phyloP scores from a whole-genome alignment of 2,113 vertebrate species.

The Antidorcas marsupialis region DNA sequence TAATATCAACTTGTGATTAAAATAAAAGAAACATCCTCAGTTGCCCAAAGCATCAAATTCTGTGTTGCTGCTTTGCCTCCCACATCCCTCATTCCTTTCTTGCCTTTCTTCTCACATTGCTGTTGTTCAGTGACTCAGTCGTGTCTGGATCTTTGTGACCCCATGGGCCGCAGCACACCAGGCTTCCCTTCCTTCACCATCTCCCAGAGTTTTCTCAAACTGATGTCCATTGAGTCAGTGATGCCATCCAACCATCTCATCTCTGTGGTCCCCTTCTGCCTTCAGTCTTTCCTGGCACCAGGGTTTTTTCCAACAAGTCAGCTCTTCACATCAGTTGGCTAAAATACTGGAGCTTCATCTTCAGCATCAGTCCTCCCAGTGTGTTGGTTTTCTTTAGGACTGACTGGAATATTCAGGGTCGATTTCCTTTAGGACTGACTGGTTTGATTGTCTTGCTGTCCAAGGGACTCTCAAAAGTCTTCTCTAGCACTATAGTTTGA shows the following conservation, averaged over 20 bases:
- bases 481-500: not conserved
- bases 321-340: not conserved
- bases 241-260: not conserved
- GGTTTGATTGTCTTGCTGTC: not conserved
- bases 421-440: not conserved
- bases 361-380: not conserved
- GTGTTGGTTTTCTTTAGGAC: not conserved
- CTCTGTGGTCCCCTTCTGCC: not conserved
- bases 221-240: not conserved
- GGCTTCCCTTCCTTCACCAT: not conserved
- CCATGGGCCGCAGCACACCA: not conserved
- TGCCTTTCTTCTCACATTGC: not conserved
- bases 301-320: not conserved
- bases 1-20: slow-evolving; percentile 18
- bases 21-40: not conserved
- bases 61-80: not conserved
- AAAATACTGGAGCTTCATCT: not conserved
- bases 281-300: not conserved
- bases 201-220: not conserved
- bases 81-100: not conserved
- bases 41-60: not conserved
- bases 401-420: not conserved
- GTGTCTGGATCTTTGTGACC: not conserved
- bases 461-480: not conserved
- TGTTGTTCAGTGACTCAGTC: not conserved